These are phyloP conservation scores for Echeneis naucrates DNA, from an alignment of 2,797 vertebrate genomes.

Conservation along the genomic window DNA sequence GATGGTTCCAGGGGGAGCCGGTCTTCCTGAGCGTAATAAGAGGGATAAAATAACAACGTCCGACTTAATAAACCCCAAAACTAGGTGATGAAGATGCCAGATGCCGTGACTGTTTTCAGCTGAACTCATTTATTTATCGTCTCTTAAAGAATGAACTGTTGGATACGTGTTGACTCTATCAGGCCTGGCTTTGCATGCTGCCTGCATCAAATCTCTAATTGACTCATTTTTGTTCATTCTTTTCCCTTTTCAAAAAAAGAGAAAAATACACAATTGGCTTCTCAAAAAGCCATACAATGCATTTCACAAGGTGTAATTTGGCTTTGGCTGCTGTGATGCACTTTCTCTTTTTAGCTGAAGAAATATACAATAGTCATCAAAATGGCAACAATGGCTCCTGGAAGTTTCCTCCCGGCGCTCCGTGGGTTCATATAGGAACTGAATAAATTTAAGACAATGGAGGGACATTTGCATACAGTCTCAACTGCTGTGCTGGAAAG, in stretches of 20 bases:
- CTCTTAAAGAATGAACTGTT: slow-evolving; percentile 5
- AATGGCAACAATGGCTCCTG: background rate
- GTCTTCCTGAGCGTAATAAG: slow-evolving; percentile 20
- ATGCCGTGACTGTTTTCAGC: background rate
- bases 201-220: background rate
- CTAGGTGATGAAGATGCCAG: slow-evolving; percentile 15
- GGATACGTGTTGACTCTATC: slow-evolving; percentile 6
- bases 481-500: slow-evolving; percentile 1
- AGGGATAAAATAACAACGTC: slow-evolving; percentile 13
- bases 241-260: slow-evolving; percentile 1
- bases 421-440: slow-evolving; percentile 1
- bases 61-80: slow-evolving; percentile 11
- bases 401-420: slow-evolving; percentile 1
- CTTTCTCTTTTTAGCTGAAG: background rate
- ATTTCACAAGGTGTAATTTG: background rate
- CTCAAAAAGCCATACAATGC: slow-evolving; percentile 9
- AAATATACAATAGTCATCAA: slow-evolving; percentile 11
- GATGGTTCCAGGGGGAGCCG: slow-evolving; percentile 24
- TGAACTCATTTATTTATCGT: background rate
- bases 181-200: background rate
- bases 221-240: background rate
- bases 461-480: slow-evolving; percentile 17
- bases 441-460: slow-evolving; percentile 12
- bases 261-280: background rate
- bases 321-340: background rate